phyloP scores from a whole-genome alignment of 30 jellyfish, hydroid and myxozoan genomes.

The Aurelia aurita region DNA sequence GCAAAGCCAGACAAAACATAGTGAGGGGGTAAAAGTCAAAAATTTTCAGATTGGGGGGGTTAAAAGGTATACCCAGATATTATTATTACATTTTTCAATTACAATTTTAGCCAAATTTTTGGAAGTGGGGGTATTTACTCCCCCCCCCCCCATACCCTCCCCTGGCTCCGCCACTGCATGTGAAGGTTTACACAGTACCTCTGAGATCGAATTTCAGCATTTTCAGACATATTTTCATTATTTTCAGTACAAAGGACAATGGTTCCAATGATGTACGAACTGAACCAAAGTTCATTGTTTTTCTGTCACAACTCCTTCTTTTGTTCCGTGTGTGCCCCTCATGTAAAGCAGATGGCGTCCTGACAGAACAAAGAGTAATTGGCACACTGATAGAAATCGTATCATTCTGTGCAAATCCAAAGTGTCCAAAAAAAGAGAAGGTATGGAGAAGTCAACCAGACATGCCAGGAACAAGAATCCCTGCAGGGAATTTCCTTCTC shows the following conservation, averaged over 20 bases:
- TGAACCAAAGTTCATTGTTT: no score
- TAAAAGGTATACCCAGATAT: no score
- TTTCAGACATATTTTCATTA: no score
- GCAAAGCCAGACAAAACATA: no score
- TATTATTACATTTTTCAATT: no score
- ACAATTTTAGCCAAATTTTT: background rate
- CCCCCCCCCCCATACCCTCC: no score
- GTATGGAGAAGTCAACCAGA: conserved; percentile 35
- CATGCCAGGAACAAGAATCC: conserved; percentile 25
- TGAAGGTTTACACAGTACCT: no score
- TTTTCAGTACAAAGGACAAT: conserved; percentile 12
- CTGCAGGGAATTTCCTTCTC: conserved; percentile 52
- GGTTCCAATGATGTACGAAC: conserved; percentile 4
- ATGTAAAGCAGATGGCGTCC: conserved; percentile 21
- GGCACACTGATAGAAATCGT: conserved; percentile 28
- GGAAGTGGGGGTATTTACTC: background rate
- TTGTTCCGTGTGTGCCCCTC: conserved; percentile 21
- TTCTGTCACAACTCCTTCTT: conserved; percentile 11
- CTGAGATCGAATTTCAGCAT: no score
- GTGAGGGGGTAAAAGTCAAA: no score
- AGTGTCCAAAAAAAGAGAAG: conserved; percentile 7
- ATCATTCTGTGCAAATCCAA: conserved; percentile 2
- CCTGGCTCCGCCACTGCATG: no score
- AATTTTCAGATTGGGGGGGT: no score
- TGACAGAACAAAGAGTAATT: conserved; percentile 7